Base-by-base conservation (phyloP, 1,140 invertebrate genomes). In the Apis florea region DNA sequence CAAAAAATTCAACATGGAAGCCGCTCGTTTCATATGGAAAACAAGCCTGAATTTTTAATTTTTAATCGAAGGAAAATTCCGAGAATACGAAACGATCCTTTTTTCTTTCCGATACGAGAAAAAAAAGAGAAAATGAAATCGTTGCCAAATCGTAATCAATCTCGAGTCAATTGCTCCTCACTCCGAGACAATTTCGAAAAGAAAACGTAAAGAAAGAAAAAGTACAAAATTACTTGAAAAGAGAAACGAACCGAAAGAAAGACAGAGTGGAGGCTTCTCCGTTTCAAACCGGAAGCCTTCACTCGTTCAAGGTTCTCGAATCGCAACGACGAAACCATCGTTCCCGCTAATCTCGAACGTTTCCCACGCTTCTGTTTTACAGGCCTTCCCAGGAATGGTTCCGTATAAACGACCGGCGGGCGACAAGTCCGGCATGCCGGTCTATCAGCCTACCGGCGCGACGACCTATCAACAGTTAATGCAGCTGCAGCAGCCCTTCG, bases 401-500 rank as follows among this genome's bases (percentile, higher is more conserved):
- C 97, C 97, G 92, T 98, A 98, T 94, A 98, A 98, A 94, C 96
- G 98, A 94, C 96, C 98, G 91, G 97, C 98, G 89, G 97, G 97
- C 72, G 98, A 98, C 94, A 99, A 99, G 94, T 98, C 97, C 92
- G 98, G 98, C 88, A 95, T 99, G 93, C 98, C 98, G 88, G 97
- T 99, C 89, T 99, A 98, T 95, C 98, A 98, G 94, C 98, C 97
- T 89, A 96, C 95, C 92, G 92, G 93, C 79, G 96, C 96, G 90
- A 97, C 97, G 88, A 97, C 97, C 90, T 98, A 98, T 95, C 98
- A 99, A 94, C 98, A 98, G 94, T 95, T 98, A 94, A 98, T 99
- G 97, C 97, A 98, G 95, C 95, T 98, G 88, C 97, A 97, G 95
- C 97, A 98, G 96, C 97, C 97, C 91, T 97, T 97, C 95, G 96